Evolutionary conservation across 2,113 vertebrate species (phyloP).

Genomic region (Brachypteracias leptosomus): DNA sequence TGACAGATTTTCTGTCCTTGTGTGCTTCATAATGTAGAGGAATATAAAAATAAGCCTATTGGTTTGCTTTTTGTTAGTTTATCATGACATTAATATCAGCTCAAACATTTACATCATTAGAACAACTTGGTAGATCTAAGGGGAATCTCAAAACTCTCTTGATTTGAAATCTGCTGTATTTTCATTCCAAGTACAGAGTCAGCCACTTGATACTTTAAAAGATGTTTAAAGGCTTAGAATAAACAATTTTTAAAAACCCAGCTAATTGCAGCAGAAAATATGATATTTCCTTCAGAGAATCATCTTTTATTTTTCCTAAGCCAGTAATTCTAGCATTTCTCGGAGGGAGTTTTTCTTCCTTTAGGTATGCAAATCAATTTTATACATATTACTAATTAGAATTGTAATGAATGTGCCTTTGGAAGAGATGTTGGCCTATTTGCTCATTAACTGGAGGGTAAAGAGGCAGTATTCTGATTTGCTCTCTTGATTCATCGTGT

Average conservation of each 20-base stretch:
- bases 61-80: background rate
- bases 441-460: background rate
- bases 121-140: background rate
- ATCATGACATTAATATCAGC: background rate
- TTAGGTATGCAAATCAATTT: constrained; percentile 52
- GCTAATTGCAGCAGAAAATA: constrained; percentile 39
- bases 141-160: background rate
- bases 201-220: background rate
- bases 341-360: constrained; percentile 3
- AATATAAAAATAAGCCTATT: background rate
- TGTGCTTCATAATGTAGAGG: background rate
- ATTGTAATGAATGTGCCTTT: background rate
- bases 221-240: background rate
- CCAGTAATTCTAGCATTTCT: background rate
- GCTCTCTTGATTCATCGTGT: background rate
- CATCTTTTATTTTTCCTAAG: constrained; percentile 15
- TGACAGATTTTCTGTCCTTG: background rate
- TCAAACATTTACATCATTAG: background rate
- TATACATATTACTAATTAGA: constrained; percentile 28
- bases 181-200: background rate
- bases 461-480: background rate
- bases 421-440: constrained; percentile 24
- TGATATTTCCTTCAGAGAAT: constrained; percentile 20
- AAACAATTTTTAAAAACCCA: constrained; percentile 1
- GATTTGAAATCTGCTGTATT: background rate